phyloP scores from a whole-genome alignment of 1,140 invertebrate genomes.

The Acromyrmex echinatior region DNA sequence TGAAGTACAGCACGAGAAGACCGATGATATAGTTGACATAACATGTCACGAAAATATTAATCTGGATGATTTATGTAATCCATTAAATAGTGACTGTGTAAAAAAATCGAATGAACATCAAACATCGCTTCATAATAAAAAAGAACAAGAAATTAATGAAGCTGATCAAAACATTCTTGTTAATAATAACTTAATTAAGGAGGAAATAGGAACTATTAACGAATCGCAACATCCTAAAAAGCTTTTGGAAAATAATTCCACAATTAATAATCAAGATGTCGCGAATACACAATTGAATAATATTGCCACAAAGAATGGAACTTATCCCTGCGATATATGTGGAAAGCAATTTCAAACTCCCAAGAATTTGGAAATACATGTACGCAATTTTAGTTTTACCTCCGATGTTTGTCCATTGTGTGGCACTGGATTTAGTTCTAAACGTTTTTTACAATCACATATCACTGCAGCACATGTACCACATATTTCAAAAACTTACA shows the following conservation, averaged over 20 bases:
- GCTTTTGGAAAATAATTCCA: not conserved
- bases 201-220: not conserved
- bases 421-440: slow-evolving; percentile 63
- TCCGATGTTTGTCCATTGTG: slow-evolving; percentile 64
- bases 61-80: not conserved
- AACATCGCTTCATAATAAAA: not conserved
- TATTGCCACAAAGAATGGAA: not conserved
- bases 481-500: not conserved
- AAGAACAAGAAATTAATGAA: not conserved
- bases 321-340: slow-evolving; percentile 73
- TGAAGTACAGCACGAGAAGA: not conserved
- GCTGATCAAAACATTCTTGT: not conserved
- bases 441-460: slow-evolving; percentile 65
- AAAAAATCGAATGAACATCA: not conserved
- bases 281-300: not conserved
- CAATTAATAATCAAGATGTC: not conserved
- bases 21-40: not conserved
- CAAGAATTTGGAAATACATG: slow-evolving; percentile 70
- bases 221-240: slow-evolving; percentile 1
- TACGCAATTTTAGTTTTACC: slow-evolving; percentile 34
- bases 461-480: slow-evolving; percentile 47
- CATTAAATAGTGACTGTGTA: not conserved
- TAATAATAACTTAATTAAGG: not conserved
- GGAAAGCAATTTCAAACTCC: slow-evolving; percentile 71
- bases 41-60: not conserved